Evolutionary conservation across 30 jellyfish, hydroid and myxozoan genomes (phyloP), one percentile per base, ranked within the genome.

Genomic region (Chrysaora quinquecirrha): DNA sequence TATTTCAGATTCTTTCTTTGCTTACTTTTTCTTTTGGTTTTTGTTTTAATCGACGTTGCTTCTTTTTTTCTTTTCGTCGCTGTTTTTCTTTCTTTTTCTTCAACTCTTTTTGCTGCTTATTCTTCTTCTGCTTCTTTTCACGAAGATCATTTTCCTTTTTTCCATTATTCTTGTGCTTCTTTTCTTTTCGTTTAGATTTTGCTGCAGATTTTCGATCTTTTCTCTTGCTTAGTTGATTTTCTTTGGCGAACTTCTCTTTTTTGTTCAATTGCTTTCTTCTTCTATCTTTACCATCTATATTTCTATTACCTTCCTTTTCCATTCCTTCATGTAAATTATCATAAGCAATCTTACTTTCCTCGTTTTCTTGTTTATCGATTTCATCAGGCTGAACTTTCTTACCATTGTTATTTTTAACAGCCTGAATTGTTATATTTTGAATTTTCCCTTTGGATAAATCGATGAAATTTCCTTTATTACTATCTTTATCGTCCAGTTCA

Each of bases 401-500:
- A 19, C 61, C 78, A 43, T 32, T 73, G 1, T 11, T 27, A 73
- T 48, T 19, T 38, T 38, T 38, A 14, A 3, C 54, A 38, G 54
- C 14, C 14, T 38, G 54, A 38, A 38, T 38, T 52, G 68, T 10
- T 1, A 61, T 27, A 6, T 48, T 34, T 54, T 62, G 30, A 31
- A 60, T 35, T 20, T 35, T 64, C 20, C 77, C 77, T 30, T 60
- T 76, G 20, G 79, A 76, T 7, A 61, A 0, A 38, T 64, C 78
- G 22, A 31, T 0, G 2, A n/a, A 30, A 43, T 76, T 76, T 30
- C 71, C 79, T 19, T 56, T 75, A 1, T 52, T 20, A 29, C 48
- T 33, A 48, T 62, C 70, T 18, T 35, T 60, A 1, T 73, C 66
- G 23, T 60, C 88, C 16, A 76, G 79, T 22, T 76, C 88, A 22